Evolutionary conservation across 2,113 vertebrate genomes (phyloP), one percentile per base, ranked within the genome.

Genomic region (Pterocles gutturalis): DNA sequence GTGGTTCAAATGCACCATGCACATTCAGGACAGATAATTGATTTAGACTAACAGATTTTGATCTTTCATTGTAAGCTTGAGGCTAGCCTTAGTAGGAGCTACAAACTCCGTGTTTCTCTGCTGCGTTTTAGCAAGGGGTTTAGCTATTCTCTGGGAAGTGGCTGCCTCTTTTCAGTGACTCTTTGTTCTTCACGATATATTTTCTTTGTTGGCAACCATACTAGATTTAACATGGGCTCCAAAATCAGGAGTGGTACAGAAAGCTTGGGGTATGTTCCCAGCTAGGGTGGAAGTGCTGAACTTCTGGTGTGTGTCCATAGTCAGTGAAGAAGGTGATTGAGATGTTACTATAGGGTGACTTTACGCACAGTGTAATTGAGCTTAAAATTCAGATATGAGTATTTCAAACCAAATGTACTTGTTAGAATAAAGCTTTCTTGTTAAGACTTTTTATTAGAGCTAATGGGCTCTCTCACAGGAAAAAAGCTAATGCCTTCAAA

Each of bases 1-100:
- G 5, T 45, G 53, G 34, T 87, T 94, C 78, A 66, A 77, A 55
- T n/a, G 69, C 60, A 53, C 60, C 4, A 0, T 65, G 43, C 2
- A 4, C n/a, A 43, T 85, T 84, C 31, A 19, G 76, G 67, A 18
- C 9, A 3, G 46, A 13, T 86, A 95, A 92, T 53, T 81, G 83
- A 91, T 95, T 94, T 83, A 57, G 61, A 85, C 0, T 10, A 81
- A 82, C 13, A 78, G 86, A 85, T 87, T 96, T 91, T 91, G 95
- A 90, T 94, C 75, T 90, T 91, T 83, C 80, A 73, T 75, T 69
- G 67, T 77, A 36, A 91, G 45, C 55, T 94, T 73, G 41, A 91
- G 73, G 53, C 49, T 1, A 28, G 13, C 87, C 70, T 69, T 76
- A 45, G 54, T 49, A 62, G 34, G 69, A 79, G 29, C 58, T 87